Evolutionary conservation across 2,888 invertebrate species (phyloP), one percentile per base, ranked within the genome.

Genomic region (Apamea sordens): DNA sequence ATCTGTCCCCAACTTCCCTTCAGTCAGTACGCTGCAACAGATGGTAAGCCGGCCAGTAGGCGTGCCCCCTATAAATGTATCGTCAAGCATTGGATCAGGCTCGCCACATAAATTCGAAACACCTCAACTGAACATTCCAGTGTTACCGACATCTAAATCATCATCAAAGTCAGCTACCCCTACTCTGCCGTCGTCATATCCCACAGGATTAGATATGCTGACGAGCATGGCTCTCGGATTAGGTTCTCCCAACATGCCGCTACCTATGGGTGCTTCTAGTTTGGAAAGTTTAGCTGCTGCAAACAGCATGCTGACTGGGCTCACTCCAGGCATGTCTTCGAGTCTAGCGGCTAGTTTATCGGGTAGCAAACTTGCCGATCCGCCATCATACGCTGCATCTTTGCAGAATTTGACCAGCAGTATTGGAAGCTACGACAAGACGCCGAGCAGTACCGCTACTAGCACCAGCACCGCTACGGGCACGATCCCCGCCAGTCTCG

Each of bases 41-140:
- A 97, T 97, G 97, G 97, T 97, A 41, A 97, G 96, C 85, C 91
- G 97, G 61, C 97, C 97, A 2, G 96, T 95, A 8, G 97, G 97
- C 36, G 96, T 97, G 18, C 97, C 97, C 18, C 97, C 97, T 8
- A 96, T 97, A 73, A 97, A 95, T 82, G 95, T 96, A 0, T 96
- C 97, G 0, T 96, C 96, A 15, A 93, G 94, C 24, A 96, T 97
- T 59, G 95, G 96, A 69, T 95, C 97, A 24, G 93, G 94, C 2
- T 96, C 97, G 61, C 97, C 97, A 77, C 97, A 97, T 86, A 97
- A 97, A 86, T 97, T 96, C 86, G 97, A 97, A 91, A 93, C 97
- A 67, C 97, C 97, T 3, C 96, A 97, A 73, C 94, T 97, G 21
- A 97, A 97, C 77, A 97, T 97, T 86, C 97, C 97, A 7, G 97